Evolutionary conservation across 2,888 invertebrate species (phyloP).

Genomic region (Cephus pulcher): DNA sequence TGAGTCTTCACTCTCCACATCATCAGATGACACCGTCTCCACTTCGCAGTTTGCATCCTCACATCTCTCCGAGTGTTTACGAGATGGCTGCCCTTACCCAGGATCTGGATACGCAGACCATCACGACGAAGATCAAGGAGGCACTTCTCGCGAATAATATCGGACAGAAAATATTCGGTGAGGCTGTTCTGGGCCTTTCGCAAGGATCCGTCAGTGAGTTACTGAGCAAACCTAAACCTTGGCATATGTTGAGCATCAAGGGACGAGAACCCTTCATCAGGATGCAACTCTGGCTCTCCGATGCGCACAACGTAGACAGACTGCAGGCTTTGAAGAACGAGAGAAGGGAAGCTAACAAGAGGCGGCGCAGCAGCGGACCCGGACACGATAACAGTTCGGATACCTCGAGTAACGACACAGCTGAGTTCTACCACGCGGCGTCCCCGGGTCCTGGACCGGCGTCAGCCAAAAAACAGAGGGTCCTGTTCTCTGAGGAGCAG

Average conservation of each 20-base stretch:
- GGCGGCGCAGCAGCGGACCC: conserved; percentile 85
- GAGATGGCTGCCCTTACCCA: conserved; percentile 97
- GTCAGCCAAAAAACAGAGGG: conserved; percentile 94
- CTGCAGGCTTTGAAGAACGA: conserved; percentile 92
- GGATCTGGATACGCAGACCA: conserved; percentile 95
- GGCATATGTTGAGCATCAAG: conserved; percentile 99
- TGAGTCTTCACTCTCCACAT: conserved; percentile 73
- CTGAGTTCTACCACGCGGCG: conserved; percentile 88
- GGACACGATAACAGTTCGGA: conserved; percentile 89
- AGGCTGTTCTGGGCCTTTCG: conserved; percentile 94
- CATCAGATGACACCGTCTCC: conserved; percentile 74
- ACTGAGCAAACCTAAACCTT: conserved; percentile 97
- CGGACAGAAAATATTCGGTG: conserved; percentile 98
- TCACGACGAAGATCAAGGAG: conserved; percentile 97
- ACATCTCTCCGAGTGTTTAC: conserved; percentile 94
- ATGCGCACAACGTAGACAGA: conserved; percentile 93
- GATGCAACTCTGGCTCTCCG: conserved; percentile 97
- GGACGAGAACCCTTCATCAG: conserved; percentile 96
- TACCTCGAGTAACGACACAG: conserved; percentile 89
- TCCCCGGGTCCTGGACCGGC: conserved; percentile 85
- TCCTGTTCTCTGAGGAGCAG: conserved; percentile 97
- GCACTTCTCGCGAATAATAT: conserved; percentile 96
- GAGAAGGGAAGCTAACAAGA: conserved; percentile 89
- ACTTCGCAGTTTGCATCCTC: conserved; percentile 82
- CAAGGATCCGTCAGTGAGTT: conserved; percentile 98